Conservation (phyloP, 1,140 invertebrate species). For the Notospermus geniculatus region DNA sequence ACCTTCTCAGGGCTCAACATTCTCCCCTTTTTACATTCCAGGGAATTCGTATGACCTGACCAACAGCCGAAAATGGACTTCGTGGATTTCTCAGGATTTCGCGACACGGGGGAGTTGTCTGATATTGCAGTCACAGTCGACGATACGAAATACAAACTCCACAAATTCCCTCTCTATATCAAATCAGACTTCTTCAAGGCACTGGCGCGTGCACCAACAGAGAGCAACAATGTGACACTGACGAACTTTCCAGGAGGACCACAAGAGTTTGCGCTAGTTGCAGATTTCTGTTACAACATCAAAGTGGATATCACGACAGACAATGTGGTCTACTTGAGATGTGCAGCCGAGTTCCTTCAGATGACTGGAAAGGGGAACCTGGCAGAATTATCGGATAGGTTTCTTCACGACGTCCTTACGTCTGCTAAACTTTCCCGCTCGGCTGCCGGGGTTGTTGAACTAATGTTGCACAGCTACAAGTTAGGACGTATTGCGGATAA, state of each 20-base stretch:
- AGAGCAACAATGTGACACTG: constrained; percentile 32
- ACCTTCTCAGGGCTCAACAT: no score
- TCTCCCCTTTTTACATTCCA: no score
- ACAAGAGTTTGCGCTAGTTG: constrained; percentile 44
- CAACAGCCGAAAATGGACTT: constrained; percentile 3
- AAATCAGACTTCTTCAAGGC: constrained; percentile 50
- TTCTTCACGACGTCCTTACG: constrained; percentile 42
- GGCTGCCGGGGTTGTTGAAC: constrained; percentile 28
- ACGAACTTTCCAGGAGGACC: constrained; percentile 48
- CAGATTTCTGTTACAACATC: constrained; percentile 54
- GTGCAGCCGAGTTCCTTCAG: constrained; percentile 46
- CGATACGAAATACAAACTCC: constrained; percentile 39
- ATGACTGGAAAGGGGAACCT: constrained; percentile 48
- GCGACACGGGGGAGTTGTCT: constrained; percentile 47
- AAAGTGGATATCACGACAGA: constrained; percentile 39
- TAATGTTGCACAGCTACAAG: constrained; percentile 35
- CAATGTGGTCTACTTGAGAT: constrained; percentile 47
- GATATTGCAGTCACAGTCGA: constrained; percentile 45
- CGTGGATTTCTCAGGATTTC: constrained; percentile 53
- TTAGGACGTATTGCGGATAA: constrained; percentile 40
- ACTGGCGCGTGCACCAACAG: constrained; percentile 26
- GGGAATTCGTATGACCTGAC: no score
- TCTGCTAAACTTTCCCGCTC: constrained; percentile 44
- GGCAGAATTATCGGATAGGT: constrained; percentile 45
- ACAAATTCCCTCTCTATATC: constrained; percentile 51